phyloP scores from a whole-genome alignment of 2,888 invertebrate genomes.

The Metallyticus violacea region DNA sequence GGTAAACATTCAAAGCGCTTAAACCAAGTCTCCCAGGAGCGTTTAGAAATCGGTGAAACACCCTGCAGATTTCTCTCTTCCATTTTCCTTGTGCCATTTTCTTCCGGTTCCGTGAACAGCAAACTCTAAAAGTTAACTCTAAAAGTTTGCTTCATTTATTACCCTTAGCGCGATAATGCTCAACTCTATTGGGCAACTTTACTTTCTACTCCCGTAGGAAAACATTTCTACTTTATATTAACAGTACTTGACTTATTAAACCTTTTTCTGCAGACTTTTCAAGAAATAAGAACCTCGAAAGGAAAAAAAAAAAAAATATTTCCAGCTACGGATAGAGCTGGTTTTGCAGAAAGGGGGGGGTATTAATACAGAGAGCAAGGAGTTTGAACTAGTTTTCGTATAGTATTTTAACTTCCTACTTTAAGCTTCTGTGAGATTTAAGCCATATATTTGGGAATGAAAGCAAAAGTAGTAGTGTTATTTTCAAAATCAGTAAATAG shows the following conservation, averaged over 20 bases:
- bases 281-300: too few species aligned
- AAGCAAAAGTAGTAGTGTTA: too few species aligned
- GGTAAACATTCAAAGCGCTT: too few species aligned
- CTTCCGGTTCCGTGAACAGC: neutral
- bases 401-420: too few species aligned
- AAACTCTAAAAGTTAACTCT: neutral
- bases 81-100: neutral
- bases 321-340: neutral
- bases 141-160: neutral
- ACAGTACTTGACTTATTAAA: neutral
- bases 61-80: neutral
- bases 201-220: neutral
- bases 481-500: too few species aligned
- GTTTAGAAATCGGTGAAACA: neutral
- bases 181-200: neutral
- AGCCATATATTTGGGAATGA: too few species aligned
- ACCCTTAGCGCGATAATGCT: neutral
- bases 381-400: too few species aligned
- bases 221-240: neutral
- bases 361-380: neutral
- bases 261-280: neutral
- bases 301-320: neutral
- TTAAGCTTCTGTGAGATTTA: too few species aligned
- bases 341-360: too few species aligned
- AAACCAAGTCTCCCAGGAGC: neutral